Conservation (phyloP, 2,113 vertebrate species). For the Fulmarus glacialis region DNA sequence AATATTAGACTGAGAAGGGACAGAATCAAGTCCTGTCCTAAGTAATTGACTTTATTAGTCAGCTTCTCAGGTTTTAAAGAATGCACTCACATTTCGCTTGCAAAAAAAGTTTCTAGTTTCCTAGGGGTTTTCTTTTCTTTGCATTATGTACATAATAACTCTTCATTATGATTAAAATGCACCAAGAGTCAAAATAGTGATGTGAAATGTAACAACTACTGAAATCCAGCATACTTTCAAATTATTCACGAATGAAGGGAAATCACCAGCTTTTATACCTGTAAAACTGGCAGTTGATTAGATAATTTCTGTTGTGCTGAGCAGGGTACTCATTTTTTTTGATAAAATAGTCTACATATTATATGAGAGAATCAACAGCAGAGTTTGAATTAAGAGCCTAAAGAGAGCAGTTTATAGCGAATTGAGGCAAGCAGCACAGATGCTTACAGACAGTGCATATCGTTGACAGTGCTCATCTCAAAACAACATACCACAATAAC, state of each 20-base stretch:
- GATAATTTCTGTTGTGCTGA: neutral
- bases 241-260: neutral
- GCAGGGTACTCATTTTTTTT: neutral
- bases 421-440: constrained; percentile 37
- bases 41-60: neutral
- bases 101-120: neutral
- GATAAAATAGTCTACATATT: neutral
- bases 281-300: neutral
- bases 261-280: neutral
- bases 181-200: neutral
- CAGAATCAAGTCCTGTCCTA: neutral
- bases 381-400: constrained; percentile 50
- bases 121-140: neutral
- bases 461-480: constrained; percentile 61
- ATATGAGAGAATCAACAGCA: constrained; percentile 13
- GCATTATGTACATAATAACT: neutral
- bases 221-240: neutral
- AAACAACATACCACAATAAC: constrained; percentile 64
- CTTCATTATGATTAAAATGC: neutral
- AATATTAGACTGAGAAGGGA: neutral
- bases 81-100: neutral
- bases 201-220: neutral
- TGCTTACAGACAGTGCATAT: constrained; percentile 26
- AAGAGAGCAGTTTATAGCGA: constrained; percentile 13
- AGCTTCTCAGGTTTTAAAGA: neutral